Base-by-base conservation (phyloP, 2,797 vertebrate species). In the Xyrichtys novacula region DNA sequence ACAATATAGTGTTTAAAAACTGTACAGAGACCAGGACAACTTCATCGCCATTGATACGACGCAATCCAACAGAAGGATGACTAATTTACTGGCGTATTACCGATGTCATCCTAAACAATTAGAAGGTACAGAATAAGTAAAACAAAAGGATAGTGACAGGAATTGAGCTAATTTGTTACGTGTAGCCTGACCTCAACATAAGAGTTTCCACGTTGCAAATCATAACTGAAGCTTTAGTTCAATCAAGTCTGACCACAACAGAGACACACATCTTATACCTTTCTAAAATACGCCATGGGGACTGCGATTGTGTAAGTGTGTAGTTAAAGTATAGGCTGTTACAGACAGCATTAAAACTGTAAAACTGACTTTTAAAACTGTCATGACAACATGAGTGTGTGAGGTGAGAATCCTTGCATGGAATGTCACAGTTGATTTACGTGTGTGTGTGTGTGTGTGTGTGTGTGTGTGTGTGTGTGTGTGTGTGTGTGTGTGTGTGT, bases 361-460 rank as follows among this genome's bases (percentile, higher is more conserved):
- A 16, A 54, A 55, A 43, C 25, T 0, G 23, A 60, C 43, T 60
- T 60, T 49, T 26, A 42, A 59, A 47, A 57, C 43, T 28, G 49
- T 23, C 25, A 59, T 38, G 65, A 47, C 70, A 63, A 57, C 40
- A 53, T 26, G 32, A 56, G 68, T 19, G 65, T 56, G 56, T 74
- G 58, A 68, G 67, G 65, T 62, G 67, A 73, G 58, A 29, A 17
- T 38, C 50, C 73, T 75, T 60, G 60, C 69, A 52, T 71, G 69
- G 74, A 80, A 84, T 71, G 78, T 76, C 75, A 58, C 62, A 73
- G 73, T 53, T 79, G 60, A 85, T 85, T 80, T 85, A 64, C 44
- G 75, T 72, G 65, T 84, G 31, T 32, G 31, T 32, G 31, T 32
- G 31, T 32, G 31, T 32, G 32, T 34, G 32, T 64, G 78, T 74